Evolutionary conservation across 2,113 vertebrate species (phyloP).

Genomic region (Dasyprocta punctata): DNA sequence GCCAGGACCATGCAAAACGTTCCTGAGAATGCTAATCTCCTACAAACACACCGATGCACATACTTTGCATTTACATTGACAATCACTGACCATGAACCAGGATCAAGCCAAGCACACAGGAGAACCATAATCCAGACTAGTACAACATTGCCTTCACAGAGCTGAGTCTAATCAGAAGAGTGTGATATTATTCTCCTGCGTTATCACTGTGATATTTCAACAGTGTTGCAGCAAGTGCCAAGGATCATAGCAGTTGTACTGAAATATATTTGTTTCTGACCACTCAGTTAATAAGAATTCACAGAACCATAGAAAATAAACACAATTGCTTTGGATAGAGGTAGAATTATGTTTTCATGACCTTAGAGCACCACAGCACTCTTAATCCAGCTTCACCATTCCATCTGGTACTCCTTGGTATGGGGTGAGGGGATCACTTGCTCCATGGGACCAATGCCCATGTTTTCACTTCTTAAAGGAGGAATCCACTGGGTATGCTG

Average conservation of each 20-base stretch:
- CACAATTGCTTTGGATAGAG: background rate
- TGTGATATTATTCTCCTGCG: background rate
- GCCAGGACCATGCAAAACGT: background rate
- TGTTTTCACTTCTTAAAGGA: background rate
- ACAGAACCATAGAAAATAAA: background rate
- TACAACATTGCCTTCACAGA: background rate
- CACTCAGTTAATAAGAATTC: slow-evolving; percentile 4
- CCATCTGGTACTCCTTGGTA: background rate
- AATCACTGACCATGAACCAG: background rate
- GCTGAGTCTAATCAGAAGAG: background rate
- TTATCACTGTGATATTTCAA: background rate
- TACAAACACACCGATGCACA: background rate
- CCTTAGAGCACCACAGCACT: background rate
- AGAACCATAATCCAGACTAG: background rate
- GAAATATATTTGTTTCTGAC: background rate
- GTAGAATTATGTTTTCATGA: background rate
- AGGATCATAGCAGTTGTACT: background rate
- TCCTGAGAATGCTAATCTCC: background rate
- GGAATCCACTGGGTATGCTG: background rate
- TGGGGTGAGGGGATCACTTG: background rate
- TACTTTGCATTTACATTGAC: background rate
- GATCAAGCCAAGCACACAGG: background rate
- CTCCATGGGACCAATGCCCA: background rate
- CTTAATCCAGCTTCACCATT: background rate
- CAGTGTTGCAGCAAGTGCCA: background rate